Evolutionary conservation across 1,140 invertebrate genomes (phyloP).

Genomic region (Panagrolaimus sp.): DNA sequence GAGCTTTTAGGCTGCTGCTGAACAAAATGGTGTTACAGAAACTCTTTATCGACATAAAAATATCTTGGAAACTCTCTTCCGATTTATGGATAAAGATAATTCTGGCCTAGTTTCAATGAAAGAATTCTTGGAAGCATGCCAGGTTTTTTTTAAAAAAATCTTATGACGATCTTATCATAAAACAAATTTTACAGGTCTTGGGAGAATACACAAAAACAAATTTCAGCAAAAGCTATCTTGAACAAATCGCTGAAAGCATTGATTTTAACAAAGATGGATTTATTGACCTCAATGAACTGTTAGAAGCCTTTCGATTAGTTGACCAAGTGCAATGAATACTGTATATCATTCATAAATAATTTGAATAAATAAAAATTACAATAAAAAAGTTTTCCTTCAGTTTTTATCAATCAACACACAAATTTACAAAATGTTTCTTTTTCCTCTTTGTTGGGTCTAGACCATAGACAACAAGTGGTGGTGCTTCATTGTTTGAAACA

Average conservation of each 20-base stretch:
- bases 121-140: slow-evolving; percentile 79
- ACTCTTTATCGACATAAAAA: slow-evolving; percentile 79
- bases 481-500: no score
- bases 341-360: no score
- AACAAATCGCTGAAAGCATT: slow-evolving; percentile 75
- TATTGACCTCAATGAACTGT: slow-evolving; percentile 83
- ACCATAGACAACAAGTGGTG: no score
- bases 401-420: no score
- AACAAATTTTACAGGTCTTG: slow-evolving; percentile 61
- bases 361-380: no score
- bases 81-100: slow-evolving; percentile 84
- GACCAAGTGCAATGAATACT: slow-evolving; percentile 45
- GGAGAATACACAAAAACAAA: slow-evolving; percentile 69
- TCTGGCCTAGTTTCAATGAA: slow-evolving; percentile 80
- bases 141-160: slow-evolving; percentile 49
- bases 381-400: no score
- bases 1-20: background rate
- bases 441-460: no score
- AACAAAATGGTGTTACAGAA: slow-evolving; percentile 64
- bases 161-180: background rate
- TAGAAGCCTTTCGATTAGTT: slow-evolving; percentile 77
- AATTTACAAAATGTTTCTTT: no score
- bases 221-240: slow-evolving; percentile 69
- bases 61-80: slow-evolving; percentile 79
- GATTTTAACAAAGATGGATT: slow-evolving; percentile 70